Evolutionary conservation across 2,888 invertebrate genomes (phyloP), one percentile per base, ranked within the genome.

Genomic region (Heliconius erato): DNA sequence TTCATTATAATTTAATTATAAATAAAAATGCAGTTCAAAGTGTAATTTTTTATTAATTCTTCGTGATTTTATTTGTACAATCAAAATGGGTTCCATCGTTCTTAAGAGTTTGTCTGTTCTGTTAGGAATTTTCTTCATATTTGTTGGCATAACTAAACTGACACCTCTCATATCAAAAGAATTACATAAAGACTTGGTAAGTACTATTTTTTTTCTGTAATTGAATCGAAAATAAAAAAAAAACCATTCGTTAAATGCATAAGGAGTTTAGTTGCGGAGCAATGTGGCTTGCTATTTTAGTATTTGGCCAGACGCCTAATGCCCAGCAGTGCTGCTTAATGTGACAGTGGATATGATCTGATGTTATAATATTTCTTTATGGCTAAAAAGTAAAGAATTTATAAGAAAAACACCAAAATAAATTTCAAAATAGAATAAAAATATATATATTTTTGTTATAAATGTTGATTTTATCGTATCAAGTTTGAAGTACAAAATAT

Each of bases 111-210:
- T 99, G 89, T 99, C 99, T 79, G 96, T 99, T 89, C 97, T 99
- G 79, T 96, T 99, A 91, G 99, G 99, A 84, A 96, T 99, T 89
- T 99, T 99, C 96, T 99, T 99, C 94, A 97, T 99, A 90, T 99
- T 99, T 92, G 98, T 99, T 87, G 99, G 99, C 83, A 97, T 98
- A 83, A 98, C 99, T 91, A 99, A 99, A 96, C 95, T 99, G 85
- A 98, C 99, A 85, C 98, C 99, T 86, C 97, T 98, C 89, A 97
- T 99, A 87, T 99, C 98, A 89, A 98, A 98, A 96, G 99, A 99
- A 94, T 97, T 99, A 85, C 99, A 99, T 94, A 99, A 98, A 96
- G 99, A 99, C 96, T 97, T 99, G 98, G 99, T 99, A 95, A 97
- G 98, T 92, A 65, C 28, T 74, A 76, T 81, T 67, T 72, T 83